A percentile compares a stretch with the other conserved stretches of the same genome.
Evolutionary conservation across 2,113 vertebrate genomes (phyloP).

Genomic region (Galeopterus variegatus): DNA sequence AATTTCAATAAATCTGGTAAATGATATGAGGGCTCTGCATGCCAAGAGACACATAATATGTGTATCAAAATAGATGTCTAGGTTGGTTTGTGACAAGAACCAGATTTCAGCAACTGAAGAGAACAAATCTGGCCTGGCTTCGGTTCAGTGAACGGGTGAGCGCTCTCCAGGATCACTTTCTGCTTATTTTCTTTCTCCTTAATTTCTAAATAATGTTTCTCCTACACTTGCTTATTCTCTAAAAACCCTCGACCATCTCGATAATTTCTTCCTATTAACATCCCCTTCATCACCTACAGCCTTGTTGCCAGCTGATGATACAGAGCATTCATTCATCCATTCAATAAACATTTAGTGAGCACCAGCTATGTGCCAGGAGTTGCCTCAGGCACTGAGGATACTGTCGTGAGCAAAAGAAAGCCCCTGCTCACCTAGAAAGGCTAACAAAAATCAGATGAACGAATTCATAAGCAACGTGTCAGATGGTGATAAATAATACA

Average conservation of each 20-base stretch:
- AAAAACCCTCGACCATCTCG: constrained; percentile 14
- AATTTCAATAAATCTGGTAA: constrained; percentile 82
- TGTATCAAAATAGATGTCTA: constrained; percentile 81
- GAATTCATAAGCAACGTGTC: not conserved
- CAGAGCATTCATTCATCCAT: not conserved
- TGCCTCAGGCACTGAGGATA: not conserved
- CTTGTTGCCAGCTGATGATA: not conserved
- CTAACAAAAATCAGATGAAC: constrained; percentile 26
- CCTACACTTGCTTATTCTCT: constrained; percentile 48
- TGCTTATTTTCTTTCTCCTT: constrained; percentile 59
- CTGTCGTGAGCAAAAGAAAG: not conserved
- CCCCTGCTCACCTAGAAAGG: not conserved
- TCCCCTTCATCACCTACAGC: not conserved
- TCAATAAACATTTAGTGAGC: constrained; percentile 46
- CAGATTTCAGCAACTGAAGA: constrained; percentile 76
- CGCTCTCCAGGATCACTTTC: not conserved
- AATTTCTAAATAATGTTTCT: constrained; percentile 63
- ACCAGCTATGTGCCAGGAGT: not conserved
- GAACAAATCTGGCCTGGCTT: constrained; percentile 72
- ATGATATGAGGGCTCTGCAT: constrained; percentile 62
- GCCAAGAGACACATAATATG: constrained; percentile 79
- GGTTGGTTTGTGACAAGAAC: constrained; percentile 78
- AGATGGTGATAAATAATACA: not conserved
- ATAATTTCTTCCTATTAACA: constrained; percentile 5
- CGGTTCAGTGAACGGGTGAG: not conserved